Conservation (phyloP, 2,888 invertebrate genomes). For the Papilio gigon region DNA sequence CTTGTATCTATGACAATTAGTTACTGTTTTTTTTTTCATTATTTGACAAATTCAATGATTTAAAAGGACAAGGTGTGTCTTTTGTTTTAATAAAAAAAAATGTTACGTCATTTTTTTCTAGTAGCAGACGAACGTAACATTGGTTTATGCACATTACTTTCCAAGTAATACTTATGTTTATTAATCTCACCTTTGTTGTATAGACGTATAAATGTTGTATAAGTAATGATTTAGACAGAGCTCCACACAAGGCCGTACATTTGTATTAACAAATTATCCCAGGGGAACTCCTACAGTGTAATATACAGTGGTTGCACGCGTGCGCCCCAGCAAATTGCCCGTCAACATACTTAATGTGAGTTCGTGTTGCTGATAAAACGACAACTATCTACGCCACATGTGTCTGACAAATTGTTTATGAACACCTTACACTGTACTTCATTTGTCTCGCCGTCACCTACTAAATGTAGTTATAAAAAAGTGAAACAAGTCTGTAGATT, state of each 20-base stretch:
- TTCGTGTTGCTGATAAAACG: constrained; percentile 49
- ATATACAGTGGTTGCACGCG: constrained; percentile 57
- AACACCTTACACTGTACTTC: not conserved
- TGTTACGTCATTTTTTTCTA: too few relatives aligned
- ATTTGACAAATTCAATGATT: too few relatives aligned
- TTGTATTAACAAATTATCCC: constrained; percentile 40
- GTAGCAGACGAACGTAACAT: too few relatives aligned
- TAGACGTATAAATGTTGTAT: not conserved
- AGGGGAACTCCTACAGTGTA: constrained; percentile 46
- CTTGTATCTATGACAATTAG: too few relatives aligned
- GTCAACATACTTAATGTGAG: constrained; percentile 70
- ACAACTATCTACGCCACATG: constrained; percentile 31
- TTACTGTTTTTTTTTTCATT: too few relatives aligned
- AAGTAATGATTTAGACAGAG: constrained; percentile 26
- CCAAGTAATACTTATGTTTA: too few relatives aligned
- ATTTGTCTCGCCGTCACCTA: not conserved
- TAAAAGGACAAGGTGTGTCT: too few relatives aligned
- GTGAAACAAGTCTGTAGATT: not conserved
- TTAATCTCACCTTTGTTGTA: too few relatives aligned
- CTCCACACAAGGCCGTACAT: constrained; percentile 16
- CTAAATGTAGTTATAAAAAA: not conserved
- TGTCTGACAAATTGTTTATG: constrained; percentile 22
- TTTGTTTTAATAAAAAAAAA: too few relatives aligned
- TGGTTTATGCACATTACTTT: too few relatives aligned
- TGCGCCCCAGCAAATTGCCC: constrained; percentile 68